Percentiles rank a stretch among this genome's conserved stretches.
Conservation (phyloP, 2,797 vertebrate genomes). For the Pseudotriccus pelzelni region DNA sequence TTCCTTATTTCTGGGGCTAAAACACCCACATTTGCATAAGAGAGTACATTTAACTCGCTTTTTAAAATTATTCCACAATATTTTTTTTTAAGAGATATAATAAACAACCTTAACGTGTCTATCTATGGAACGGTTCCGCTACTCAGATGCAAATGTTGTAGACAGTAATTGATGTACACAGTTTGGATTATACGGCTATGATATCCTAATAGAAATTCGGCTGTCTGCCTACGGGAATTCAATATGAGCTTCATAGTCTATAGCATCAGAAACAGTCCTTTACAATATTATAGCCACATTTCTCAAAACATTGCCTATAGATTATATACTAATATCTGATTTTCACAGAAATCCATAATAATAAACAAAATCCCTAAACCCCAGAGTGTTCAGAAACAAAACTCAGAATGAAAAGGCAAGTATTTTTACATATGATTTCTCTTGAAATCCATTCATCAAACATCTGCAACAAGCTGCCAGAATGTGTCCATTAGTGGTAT, state of each 20-base stretch:
- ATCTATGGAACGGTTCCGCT: neutral
- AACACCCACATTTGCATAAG: neutral
- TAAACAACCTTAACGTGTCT: neutral
- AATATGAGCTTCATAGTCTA: slow-evolving; percentile 9
- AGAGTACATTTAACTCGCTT: neutral
- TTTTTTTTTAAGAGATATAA: neutral
- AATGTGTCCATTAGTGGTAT: slow-evolving; percentile 48
- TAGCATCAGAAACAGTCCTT: slow-evolving; percentile 14
- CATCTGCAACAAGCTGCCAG: slow-evolving; percentile 56
- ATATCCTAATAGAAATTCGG: slow-evolving; percentile 54
- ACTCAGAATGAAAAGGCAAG: slow-evolving; percentile 46
- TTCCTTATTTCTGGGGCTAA: neutral
- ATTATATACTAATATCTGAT: slow-evolving; percentile 25
- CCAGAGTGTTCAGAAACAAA: slow-evolving; percentile 38
- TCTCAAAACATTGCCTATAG: slow-evolving; percentile 26
- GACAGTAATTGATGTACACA: slow-evolving; percentile 26
- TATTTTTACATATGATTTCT: slow-evolving; percentile 44
- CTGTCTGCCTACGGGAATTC: slow-evolving; percentile 28
- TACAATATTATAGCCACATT: slow-evolving; percentile 14
- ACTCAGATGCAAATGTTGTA: slow-evolving; percentile 7
- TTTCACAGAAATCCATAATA: slow-evolving; percentile 54
- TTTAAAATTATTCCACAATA: neutral
- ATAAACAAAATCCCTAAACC: slow-evolving; percentile 30
- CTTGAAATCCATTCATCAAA: slow-evolving; percentile 56
- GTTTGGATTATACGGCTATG: slow-evolving; percentile 43